phyloP scores from a whole-genome alignment of 2,888 invertebrate genomes.

The Bembecia ichneumoniformis region DNA sequence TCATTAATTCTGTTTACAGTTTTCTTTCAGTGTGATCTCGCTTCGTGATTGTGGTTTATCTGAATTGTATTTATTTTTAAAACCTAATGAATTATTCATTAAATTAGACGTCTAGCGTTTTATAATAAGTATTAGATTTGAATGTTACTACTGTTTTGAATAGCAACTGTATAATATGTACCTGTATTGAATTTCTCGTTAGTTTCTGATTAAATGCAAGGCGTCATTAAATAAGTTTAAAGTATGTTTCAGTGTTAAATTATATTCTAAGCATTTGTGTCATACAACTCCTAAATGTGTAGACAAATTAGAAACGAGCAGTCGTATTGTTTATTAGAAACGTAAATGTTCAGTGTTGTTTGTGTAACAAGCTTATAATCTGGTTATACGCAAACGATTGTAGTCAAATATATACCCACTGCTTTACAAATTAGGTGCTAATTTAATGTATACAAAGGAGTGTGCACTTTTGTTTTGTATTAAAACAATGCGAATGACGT shows the following conservation, averaged over 20 bases:
- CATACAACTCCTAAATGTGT: slow-evolving; percentile 27
- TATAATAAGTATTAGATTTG: slow-evolving; percentile 27
- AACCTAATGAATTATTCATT: neutral
- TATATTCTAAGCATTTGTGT: slow-evolving; percentile 12
- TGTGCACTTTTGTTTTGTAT: slow-evolving; percentile 52
- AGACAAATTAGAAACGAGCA: slow-evolving; percentile 25
- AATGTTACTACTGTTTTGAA: slow-evolving; percentile 38
- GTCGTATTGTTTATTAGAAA: slow-evolving; percentile 33
- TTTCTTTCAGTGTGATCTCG: too few relatives aligned
- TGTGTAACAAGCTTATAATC: slow-evolving; percentile 37
- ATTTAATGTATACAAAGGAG: slow-evolving; percentile 48
- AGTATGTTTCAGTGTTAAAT: slow-evolving; percentile 1
- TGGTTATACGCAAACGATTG: slow-evolving; percentile 18
- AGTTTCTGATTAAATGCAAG: neutral
- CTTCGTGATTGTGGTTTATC: too few relatives aligned
- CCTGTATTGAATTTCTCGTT: neutral
- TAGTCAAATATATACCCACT: slow-evolving; percentile 31
- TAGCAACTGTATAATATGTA: neutral
- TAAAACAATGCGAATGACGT: slow-evolving; percentile 55
- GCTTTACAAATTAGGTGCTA: slow-evolving; percentile 69
- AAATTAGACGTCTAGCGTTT: neutral
- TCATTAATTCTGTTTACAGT: too few relatives aligned
- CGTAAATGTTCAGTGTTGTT: slow-evolving; percentile 50
- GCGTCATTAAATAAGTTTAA: neutral
- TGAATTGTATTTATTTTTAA: too few relatives aligned